Evolutionary conservation across 2,797 vertebrate genomes (phyloP), one percentile per base, ranked within the genome.

Genomic region (Microctenopoma stevenorrisi): DNA sequence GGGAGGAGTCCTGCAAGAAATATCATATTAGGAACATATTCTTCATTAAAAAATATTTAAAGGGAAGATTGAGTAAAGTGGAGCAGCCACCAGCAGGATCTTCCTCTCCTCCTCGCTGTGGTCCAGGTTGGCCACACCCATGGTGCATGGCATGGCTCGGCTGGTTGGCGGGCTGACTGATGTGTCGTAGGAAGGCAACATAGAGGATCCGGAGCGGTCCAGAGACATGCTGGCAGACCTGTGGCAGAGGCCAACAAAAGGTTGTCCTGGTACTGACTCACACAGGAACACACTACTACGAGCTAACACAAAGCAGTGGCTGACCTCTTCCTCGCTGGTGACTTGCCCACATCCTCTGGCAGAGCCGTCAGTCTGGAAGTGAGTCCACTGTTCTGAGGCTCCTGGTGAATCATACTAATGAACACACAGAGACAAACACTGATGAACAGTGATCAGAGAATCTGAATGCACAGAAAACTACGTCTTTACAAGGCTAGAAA

Each of bases 31-130:
- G 22, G 22, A 22, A 22, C 22, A 22, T 22, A 22, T 22, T 22
- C 22, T 22, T 30, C 28, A 30, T 30, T 30, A 43, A 5, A 43
- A 14, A 14, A 15, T 43, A 43, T 43, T 14, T 2, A 15, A 43
- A 43, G 15, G 42, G 42, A 43, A 22, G 7, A 15, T 43, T 10
- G 10, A 10, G 8, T 10, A 52, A 40, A 35, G 35, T 5, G 9
- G 52, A 53, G 3, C n/a, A 50, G 22, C 9, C 93, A 99, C 98
- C 96, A 98, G 92, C 38, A 99, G 94, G 84, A 98, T 97, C 92
- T 98, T 99, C 82, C 98, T 94, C 87, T 99, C 98, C 51, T 99
- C 97, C 81, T 99, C 98, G 0, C 89, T 96, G 83, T 96, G 92
- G 86, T 99, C 98, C 30, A 95, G 82, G 79, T 98, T 98, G 78